phyloP scores from a whole-genome alignment of 2,888 invertebrate species.

The Drosophila stalkeri region DNA sequence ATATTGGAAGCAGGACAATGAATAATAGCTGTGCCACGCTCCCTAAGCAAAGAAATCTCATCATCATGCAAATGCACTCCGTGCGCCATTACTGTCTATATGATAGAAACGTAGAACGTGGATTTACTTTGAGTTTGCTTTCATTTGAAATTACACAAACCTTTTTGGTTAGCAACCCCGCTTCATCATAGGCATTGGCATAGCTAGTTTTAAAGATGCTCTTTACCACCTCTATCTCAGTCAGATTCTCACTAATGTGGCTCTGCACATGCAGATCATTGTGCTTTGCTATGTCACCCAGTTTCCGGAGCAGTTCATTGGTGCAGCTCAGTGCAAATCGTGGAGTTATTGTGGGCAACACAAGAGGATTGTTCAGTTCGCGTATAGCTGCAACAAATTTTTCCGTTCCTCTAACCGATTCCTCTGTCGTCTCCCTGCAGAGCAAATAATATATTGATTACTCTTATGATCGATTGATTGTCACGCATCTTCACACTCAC shows the following conservation, averaged over 20 bases:
- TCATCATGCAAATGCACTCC: slow-evolving; percentile 90
- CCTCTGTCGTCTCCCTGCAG: slow-evolving; percentile 88
- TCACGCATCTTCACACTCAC: slow-evolving; percentile 61
- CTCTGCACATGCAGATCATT: slow-evolving; percentile 92
- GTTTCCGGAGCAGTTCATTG: slow-evolving; percentile 88
- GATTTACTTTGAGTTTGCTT: not conserved
- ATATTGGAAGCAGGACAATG: slow-evolving; percentile 96
- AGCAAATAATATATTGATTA: slow-evolving; percentile 42
- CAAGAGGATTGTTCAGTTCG: slow-evolving; percentile 87
- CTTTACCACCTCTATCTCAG: slow-evolving; percentile 90
- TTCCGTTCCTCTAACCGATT: slow-evolving; percentile 88
- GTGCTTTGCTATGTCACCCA: slow-evolving; percentile 89
- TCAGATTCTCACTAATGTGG: slow-evolving; percentile 92
- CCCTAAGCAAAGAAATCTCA: slow-evolving; percentile 88
- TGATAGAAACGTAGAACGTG: not conserved
- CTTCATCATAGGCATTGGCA: slow-evolving; percentile 91
- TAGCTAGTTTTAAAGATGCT: slow-evolving; percentile 88
- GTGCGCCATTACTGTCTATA: slow-evolving; percentile 91
- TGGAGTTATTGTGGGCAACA: slow-evolving; percentile 93
- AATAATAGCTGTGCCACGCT: slow-evolving; percentile 89
- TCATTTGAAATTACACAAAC: slow-evolving; percentile 85
- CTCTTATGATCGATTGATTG: not conserved
- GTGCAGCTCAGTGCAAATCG: slow-evolving; percentile 93
- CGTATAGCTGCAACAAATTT: slow-evolving; percentile 88
- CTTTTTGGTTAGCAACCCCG: slow-evolving; percentile 90